Conservation (phyloP, 2,797 vertebrate genomes). For the Tangara arthus region DNA sequence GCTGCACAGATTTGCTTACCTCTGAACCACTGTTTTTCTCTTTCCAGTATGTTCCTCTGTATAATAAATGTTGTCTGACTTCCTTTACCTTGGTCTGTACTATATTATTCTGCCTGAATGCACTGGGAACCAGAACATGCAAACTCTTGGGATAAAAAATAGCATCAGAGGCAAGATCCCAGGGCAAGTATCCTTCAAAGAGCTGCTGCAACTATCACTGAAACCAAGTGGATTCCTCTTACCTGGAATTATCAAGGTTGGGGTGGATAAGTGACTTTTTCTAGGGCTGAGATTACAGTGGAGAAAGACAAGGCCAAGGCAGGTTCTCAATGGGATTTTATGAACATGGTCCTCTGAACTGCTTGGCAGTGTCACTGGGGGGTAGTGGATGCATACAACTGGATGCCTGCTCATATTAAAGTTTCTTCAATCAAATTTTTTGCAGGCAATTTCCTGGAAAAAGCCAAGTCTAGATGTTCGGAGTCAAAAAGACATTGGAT, state of each 20-base stretch:
- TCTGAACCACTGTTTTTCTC: background rate
- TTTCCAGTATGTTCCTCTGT: background rate
- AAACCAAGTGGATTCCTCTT: background rate
- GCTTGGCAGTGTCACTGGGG: fast-evolving
- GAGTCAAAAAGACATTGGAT: background rate
- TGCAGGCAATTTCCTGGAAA: background rate
- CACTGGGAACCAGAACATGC: background rate
- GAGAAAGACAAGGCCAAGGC: background rate
- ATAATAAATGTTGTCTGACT: background rate
- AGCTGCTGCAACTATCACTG: background rate
- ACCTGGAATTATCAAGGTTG: background rate
- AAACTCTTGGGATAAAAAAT: background rate
- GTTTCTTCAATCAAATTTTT: background rate
- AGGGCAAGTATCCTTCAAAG: background rate
- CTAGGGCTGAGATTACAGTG: background rate
- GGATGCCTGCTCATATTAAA: background rate
- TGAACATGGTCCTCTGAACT: background rate
- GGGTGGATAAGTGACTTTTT: background rate
- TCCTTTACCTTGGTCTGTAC: background rate
- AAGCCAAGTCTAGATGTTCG: background rate
- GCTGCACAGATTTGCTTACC: background rate
- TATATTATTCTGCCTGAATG: background rate
- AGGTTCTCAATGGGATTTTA: background rate
- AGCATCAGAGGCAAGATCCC: background rate
- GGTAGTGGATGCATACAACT: background rate